Evolutionary conservation across 2,113 vertebrate genomes (phyloP).

Genomic region (Rhabdomys dilectus): DNA sequence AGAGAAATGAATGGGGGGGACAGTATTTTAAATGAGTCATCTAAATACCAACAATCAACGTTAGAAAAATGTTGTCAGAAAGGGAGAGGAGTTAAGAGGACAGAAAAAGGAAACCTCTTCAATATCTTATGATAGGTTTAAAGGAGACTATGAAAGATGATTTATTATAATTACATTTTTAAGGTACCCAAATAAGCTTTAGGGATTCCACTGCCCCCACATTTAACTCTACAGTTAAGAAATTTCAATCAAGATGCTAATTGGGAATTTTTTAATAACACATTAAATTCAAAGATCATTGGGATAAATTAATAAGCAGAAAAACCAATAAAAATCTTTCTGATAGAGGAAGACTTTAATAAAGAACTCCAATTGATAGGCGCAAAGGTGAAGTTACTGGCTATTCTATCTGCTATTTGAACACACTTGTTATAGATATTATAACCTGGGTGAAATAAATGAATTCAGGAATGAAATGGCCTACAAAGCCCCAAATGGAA

Average conservation of each 20-base stretch:
- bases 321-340: neutral
- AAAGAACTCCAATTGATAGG: constrained; percentile 1
- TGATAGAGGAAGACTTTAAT: neutral
- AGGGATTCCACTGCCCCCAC: neutral
- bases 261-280: neutral
- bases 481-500: neutral
- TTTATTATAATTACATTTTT: neutral
- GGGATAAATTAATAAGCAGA: constrained; percentile 36
- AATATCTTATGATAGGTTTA: neutral
- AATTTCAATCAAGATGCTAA: neutral
- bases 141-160: neutral
- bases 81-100: neutral
- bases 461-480: neutral
- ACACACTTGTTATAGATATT: neutral
- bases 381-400: neutral
- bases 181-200: constrained; percentile 3
- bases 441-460: neutral
- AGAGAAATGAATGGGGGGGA: neutral
- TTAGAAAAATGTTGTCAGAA: neutral
- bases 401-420: neutral
- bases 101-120: neutral
- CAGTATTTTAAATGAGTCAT: neutral
- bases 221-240: neutral
- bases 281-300: neutral
- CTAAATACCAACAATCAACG: neutral